Base-by-base conservation (phyloP, 2,797 vertebrate species). In the Pagetopsis macropterus region DNA sequence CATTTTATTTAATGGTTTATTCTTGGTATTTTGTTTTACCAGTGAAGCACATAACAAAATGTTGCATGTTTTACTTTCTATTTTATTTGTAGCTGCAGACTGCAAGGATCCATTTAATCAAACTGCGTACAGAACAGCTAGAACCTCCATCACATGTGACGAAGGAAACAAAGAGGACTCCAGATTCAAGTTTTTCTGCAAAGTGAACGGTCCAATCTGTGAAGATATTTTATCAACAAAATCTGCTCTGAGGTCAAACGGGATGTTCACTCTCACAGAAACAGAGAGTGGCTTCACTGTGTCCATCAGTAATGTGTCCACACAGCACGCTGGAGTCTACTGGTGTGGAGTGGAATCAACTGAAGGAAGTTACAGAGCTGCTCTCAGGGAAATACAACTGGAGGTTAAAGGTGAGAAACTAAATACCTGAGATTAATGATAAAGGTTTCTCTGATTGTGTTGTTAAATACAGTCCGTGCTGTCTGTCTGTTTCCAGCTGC, bases 281-380 rank as follows among this genome's bases (percentile, higher is more conserved):
- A 59, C 54, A 21, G 10, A 0, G 3, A 11, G 4, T 0, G 11
- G 19, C 19, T 44, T 65, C 55, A 19, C 0, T 5, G 1, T 82
- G 12, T 72, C 50, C 70, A 65, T 86, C 70, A 75, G 50, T 12
- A 0, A n/a, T 0, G 23, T 83, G 31, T 70, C 43, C 8, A 2
- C 5, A 14, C 1, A 15, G 4, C 9, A 88, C 21, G 0, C 1
- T n/a, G 84, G 74, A 43, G 17, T 76, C 17, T 87, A 87, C 66
- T 82, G 78, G 81, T 88, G 83, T 52, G 61, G 74, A 50, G 13
- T 2, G 3, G 7, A 9, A 21, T 2, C 5, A 37, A 0, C 2
- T 0, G 0, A 12, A 1, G 11, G 2, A 37, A 0, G 0, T 4
- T 0, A 33, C 0, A 1, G 2, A 40, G 3, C 7, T n/a, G 0